Conservation (phyloP, 1,140 invertebrate genomes). For the Carposina sasakii region DNA sequence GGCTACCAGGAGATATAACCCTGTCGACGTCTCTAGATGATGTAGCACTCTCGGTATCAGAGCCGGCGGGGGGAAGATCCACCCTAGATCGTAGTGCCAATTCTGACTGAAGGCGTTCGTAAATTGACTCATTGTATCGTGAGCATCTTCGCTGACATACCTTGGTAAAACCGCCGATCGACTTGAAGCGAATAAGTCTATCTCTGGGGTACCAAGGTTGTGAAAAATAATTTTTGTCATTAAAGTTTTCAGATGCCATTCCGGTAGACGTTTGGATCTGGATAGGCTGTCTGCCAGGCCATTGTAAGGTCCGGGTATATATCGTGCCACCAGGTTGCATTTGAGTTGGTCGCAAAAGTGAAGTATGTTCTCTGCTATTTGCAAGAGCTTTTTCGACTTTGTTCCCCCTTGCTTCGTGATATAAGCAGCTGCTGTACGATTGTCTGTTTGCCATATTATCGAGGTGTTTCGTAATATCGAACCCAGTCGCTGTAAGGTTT, state of each 20-base stretch:
- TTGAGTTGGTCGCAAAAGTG: constrained; percentile 19
- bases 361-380: constrained; percentile 13
- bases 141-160: constrained; percentile 21
- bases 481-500: too few relatives aligned
- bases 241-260: constrained; percentile 24
- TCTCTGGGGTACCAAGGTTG: constrained; percentile 20
- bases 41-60: constrained; percentile 23
- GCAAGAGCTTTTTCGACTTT: background rate
- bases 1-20: constrained; percentile 4
- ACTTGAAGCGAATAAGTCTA: constrained; percentile 28
- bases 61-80: constrained; percentile 30
- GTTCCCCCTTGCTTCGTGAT: too few relatives aligned
- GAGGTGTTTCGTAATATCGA: too few relatives aligned
- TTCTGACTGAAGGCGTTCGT: constrained; percentile 33
- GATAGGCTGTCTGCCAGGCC: constrained; percentile 28
- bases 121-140: constrained; percentile 20
- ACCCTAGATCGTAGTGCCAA: too few relatives aligned
- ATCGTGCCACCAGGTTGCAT: constrained; percentile 16
- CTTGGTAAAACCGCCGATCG: constrained; percentile 18
- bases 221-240: constrained; percentile 18
- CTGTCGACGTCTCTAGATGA: constrained; percentile 26
- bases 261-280: constrained; percentile 14
- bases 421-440: too few relatives aligned
- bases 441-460: too few relatives aligned
- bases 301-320: constrained; percentile 28